These are phyloP conservation scores for Zophobas morio DNA, from an alignment of 1,140 invertebrate genomes.

Conservation along the genomic window DNA sequence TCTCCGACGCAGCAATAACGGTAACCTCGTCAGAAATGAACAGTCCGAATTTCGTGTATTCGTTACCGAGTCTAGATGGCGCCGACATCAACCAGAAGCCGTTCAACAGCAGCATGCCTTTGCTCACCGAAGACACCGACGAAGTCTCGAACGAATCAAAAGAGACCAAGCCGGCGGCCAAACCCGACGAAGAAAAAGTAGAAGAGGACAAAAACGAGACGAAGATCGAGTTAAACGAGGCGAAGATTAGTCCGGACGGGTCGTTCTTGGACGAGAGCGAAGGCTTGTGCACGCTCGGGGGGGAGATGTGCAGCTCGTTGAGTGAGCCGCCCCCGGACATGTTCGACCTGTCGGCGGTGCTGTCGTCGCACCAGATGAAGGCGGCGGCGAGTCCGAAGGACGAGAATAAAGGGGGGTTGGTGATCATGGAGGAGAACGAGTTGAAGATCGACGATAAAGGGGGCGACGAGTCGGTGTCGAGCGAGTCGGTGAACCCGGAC, in stretches of 20 bases:
- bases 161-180: neutral
- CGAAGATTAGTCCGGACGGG: conserved; percentile 9
- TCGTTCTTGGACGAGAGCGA: conserved; percentile 52
- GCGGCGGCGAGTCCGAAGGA: conserved; percentile 8
- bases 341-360: conserved; percentile 63
- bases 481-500: conserved; percentile 30
- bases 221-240: neutral
- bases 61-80: conserved; percentile 63
- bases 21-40: conserved; percentile 64
- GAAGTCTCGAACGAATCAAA: conserved; percentile 31
- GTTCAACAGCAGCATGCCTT: conserved; percentile 62
- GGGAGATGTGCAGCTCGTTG: conserved; percentile 65
- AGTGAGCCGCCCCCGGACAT: conserved; percentile 67
- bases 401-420: conserved; percentile 12
- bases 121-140: conserved; percentile 60
- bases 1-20: conserved; percentile 78
- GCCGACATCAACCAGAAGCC: conserved; percentile 59
- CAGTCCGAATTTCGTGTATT: conserved; percentile 63
- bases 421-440: conserved; percentile 1
- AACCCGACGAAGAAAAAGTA: neutral
- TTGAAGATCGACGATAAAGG: conserved; percentile 29
- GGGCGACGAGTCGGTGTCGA: conserved; percentile 53
- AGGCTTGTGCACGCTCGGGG: conserved; percentile 61
- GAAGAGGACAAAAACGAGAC: conserved; percentile 6
- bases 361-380: conserved; percentile 18